phyloP scores from a whole-genome alignment of 2,888 invertebrate genomes.

The Nectonema munidae region DNA sequence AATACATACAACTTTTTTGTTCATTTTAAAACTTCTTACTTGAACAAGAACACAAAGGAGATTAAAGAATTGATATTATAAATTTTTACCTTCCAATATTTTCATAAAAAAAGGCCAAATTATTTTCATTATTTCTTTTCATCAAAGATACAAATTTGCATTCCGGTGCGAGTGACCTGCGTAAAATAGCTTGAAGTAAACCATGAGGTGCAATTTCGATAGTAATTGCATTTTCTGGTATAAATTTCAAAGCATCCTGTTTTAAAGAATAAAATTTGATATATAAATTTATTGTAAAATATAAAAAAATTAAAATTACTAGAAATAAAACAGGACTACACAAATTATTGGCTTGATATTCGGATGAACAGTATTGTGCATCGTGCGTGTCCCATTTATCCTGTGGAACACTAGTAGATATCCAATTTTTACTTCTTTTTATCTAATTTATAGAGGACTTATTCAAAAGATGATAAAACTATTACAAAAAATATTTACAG shows the following conservation, averaged over 20 bases:
- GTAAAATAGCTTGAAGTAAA: conserved; percentile 61
- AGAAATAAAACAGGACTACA: conserved; percentile 54
- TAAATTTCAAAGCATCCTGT: conserved; percentile 42
- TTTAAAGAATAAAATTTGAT: neutral
- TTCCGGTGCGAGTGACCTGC: conserved; percentile 40
- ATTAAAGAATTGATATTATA: too few species aligned
- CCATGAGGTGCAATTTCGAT: conserved; percentile 82
- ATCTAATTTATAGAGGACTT: too few species aligned
- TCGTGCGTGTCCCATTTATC: conserved; percentile 41
- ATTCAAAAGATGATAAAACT: too few species aligned
- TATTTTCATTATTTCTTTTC: conserved; percentile 39
- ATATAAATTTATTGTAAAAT: too few species aligned
- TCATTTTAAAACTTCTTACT: too few species aligned
- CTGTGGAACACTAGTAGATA: conserved; percentile 66
- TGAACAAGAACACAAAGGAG: too few species aligned
- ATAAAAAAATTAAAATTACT: too few species aligned
- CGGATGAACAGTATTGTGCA: conserved; percentile 48
- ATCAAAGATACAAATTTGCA: conserved; percentile 49
- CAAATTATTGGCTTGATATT: conserved; percentile 78
- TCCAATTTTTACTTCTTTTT: conserved; percentile 50
- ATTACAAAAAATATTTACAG: too few species aligned
- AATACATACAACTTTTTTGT: too few species aligned
- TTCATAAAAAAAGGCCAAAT: conserved; percentile 38
- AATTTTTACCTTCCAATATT: conserved; percentile 41
- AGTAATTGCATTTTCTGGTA: conserved; percentile 54